These are phyloP conservation scores for Chelonoidis abingdonii DNA, from an alignment of 2,113 vertebrate species.

Conservation along the genomic window DNA sequence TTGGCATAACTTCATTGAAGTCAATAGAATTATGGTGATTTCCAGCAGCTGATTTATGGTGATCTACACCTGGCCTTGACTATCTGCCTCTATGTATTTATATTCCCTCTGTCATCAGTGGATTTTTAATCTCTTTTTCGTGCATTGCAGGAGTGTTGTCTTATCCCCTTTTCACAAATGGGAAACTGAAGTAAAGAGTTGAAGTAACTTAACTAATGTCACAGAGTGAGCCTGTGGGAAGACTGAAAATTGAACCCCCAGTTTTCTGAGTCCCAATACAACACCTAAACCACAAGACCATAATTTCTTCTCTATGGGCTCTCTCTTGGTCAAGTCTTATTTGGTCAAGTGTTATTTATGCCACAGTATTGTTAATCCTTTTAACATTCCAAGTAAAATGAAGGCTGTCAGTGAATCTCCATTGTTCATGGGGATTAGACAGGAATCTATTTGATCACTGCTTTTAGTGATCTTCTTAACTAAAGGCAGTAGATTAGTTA, in stretches of 20 bases:
- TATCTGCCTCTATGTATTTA: background rate
- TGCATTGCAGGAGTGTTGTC: background rate
- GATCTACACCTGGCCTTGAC: background rate
- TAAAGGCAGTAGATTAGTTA: background rate
- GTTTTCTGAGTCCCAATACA: background rate
- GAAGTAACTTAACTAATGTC: background rate
- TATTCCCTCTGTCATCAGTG: fast-evolving
- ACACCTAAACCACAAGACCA: background rate
- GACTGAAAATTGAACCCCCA: background rate
- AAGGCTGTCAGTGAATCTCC: background rate
- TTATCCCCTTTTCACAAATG: background rate
- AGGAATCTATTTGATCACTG: background rate
- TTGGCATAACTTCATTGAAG: too few relatives aligned
- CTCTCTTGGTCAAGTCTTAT: background rate
- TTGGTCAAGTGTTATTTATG: too few relatives aligned
- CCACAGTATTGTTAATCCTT: background rate
- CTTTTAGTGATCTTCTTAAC: background rate
- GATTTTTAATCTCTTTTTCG: background rate
- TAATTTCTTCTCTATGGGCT: background rate
- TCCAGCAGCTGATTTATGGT: background rate
- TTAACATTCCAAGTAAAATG: background rate
- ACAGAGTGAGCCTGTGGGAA: background rate
- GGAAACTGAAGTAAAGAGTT: background rate
- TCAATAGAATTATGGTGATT: too few relatives aligned
- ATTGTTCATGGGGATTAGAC: background rate